Percentiles rank a stretch among this genome's conserved stretches.
phyloP scores from a whole-genome alignment of 2,888 invertebrate genomes.

The Ditula angustiorana region DNA sequence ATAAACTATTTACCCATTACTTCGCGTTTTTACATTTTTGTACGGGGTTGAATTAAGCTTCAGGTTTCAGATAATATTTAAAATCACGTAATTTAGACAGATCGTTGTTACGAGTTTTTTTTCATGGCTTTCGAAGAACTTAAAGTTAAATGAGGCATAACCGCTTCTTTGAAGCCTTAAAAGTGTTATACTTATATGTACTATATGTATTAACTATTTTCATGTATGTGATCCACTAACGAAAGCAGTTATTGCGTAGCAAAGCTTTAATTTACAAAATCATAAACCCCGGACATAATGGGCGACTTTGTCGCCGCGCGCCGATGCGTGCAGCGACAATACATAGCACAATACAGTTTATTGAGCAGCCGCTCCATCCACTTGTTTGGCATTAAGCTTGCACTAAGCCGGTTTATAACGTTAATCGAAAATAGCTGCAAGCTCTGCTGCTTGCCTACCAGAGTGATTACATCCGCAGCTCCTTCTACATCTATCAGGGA shows the following conservation, averaged over 20 bases:
- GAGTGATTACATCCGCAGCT: slow-evolving; percentile 26
- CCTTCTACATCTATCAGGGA: slow-evolving; percentile 20
- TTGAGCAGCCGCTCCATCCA: slow-evolving; percentile 47
- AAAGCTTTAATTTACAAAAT: slow-evolving; percentile 66
- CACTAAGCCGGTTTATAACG: slow-evolving; percentile 54
- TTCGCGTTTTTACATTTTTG: slow-evolving; percentile 15
- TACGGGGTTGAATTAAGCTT: slow-evolving; percentile 7
- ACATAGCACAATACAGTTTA: slow-evolving; percentile 35
- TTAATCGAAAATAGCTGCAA: slow-evolving; percentile 53
- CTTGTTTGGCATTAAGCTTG: slow-evolving; percentile 52
- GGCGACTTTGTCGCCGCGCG: slow-evolving; percentile 61
- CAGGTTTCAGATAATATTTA: too few relatives aligned
- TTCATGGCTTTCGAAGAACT: too few relatives aligned
- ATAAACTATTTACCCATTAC: slow-evolving; percentile 26
- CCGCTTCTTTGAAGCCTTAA: too few relatives aligned
- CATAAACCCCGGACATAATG: slow-evolving; percentile 61
- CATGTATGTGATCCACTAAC: slow-evolving; percentile 55
- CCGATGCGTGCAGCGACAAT: slow-evolving; percentile 50
- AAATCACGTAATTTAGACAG: too few relatives aligned
- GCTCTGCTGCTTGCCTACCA: slow-evolving; percentile 28
- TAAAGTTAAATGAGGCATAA: too few relatives aligned
- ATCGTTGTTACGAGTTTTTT: too few relatives aligned
- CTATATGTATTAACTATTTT: too few relatives aligned
- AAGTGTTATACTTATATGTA: too few relatives aligned
- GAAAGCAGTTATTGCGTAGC: slow-evolving; percentile 35